Evolutionary conservation across 2,888 invertebrate genomes (phyloP), one percentile per base, ranked within the genome.

Genomic region (Agrochola lychnidis): DNA sequence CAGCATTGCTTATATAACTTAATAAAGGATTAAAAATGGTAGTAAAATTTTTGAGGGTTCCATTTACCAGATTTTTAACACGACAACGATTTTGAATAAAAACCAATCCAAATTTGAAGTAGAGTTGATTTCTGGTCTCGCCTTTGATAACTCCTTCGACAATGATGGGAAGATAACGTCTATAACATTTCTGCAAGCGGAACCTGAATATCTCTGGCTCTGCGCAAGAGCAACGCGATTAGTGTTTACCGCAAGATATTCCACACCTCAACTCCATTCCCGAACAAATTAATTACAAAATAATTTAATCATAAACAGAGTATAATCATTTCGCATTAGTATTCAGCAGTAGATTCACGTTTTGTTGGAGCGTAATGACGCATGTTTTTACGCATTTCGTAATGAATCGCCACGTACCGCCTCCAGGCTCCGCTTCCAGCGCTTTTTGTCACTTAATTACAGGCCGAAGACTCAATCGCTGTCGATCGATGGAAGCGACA

Each of bases 391-490:
- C 83, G 78, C 76, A 59, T 74, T 63, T 62, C 80, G 83, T 85
- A 81, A 83, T 87, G 85, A 88, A 88, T 82, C 87, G 85, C 71
- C 61, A 59, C 62, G 76, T 30, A 51, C 78, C 75, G 84, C 78
- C 79, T 72, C 70, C 74, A 74, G 76, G 72, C 79, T 73, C 36
- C 64, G 73, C 76, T 82, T 66, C n/a, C 48, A 62, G 66, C 51
- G 40, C 73, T 90, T 90, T 90, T 90, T 91, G 88, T 88, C 82
- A 78, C 78, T 86, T 90, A 90, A 91, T 90, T 90, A 84, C 87
- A 76, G 85, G 86, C 80, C 75, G 81, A 88, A 87, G 86, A 86
- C 88, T 90, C 88, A 90, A 89, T 91, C 87, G 84, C 76, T 80
- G 70, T 78, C 71, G 72, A 78, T 81, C 78, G 78, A 82, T 85